phyloP scores from a whole-genome alignment of 2,797 vertebrate genomes.

The Anabas testudineus region DNA sequence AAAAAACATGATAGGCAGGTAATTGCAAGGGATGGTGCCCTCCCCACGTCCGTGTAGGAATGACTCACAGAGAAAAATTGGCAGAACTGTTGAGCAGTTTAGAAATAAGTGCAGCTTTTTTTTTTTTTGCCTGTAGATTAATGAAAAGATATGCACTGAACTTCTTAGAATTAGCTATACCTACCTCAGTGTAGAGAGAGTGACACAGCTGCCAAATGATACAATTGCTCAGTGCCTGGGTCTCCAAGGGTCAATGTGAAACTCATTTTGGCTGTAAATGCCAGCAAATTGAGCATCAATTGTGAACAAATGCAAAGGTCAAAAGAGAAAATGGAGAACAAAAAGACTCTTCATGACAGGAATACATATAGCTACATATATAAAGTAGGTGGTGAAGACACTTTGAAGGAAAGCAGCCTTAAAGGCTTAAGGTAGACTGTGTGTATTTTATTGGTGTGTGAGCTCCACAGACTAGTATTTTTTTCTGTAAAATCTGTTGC shows the following conservation, averaged over 20 bases:
- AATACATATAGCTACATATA: constrained; percentile 40
- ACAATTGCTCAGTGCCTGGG: constrained; percentile 60
- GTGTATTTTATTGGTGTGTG: neutral
- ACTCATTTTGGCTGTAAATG: constrained; percentile 77
- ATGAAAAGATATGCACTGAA: constrained; percentile 39
- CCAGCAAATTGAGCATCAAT: constrained; percentile 78
- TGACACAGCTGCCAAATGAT: constrained; percentile 65
- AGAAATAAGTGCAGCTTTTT: constrained; percentile 22
- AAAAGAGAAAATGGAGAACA: constrained; percentile 69
- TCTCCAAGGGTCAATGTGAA: constrained; percentile 66
- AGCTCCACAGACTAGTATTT: neutral
- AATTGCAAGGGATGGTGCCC: constrained; percentile 12
- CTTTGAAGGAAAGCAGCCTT: constrained; percentile 11
- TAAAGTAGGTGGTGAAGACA: constrained; percentile 16
- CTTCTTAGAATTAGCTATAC: constrained; percentile 38
- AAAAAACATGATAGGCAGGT: constrained; percentile 23
- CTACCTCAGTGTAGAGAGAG: constrained; percentile 43
- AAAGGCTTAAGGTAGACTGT: neutral
- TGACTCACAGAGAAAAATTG: constrained; percentile 1
- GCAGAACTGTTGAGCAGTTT: constrained; percentile 29
- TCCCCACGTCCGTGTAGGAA: neutral
- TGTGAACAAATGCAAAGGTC: constrained; percentile 78
- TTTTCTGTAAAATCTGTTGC: neutral
- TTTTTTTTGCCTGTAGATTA: constrained; percentile 22
- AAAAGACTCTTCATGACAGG: constrained; percentile 61